Conservation (phyloP, 2,797 vertebrate genomes). For the Toxotes lorentzi region DNA sequence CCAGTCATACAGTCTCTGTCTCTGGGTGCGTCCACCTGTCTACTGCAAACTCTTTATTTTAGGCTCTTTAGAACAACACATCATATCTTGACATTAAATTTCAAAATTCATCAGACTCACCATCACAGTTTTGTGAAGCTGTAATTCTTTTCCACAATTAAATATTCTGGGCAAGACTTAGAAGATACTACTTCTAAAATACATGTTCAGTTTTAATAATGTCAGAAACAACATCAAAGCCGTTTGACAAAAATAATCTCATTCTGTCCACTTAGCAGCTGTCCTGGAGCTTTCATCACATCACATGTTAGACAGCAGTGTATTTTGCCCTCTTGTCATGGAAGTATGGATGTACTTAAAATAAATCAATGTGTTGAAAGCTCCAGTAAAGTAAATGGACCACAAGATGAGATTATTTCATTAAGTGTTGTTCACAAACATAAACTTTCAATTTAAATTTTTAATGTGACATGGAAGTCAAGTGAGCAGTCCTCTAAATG, state of each 20-base stretch:
- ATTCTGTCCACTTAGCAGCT: not conserved
- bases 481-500: not conserved
- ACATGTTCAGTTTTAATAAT: not conserved
- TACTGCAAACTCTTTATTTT: constrained; percentile 41
- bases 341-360: not conserved
- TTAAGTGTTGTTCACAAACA: not conserved
- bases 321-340: not conserved
- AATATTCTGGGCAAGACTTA: too few species aligned
- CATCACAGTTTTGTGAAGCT: too few species aligned
- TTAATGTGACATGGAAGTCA: not conserved
- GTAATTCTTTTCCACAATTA: not conserved
- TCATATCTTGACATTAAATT: not conserved
- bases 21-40: constrained; percentile 61
- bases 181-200: too few species aligned
- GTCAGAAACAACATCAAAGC: not conserved
- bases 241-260: not conserved
- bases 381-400: not conserved
- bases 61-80: not conserved
- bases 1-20: constrained; percentile 45
- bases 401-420: not conserved
- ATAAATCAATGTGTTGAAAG: too few species aligned
- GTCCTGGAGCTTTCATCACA: not conserved
- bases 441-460: not conserved
- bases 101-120: not conserved
- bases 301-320: not conserved